Conservation (phyloP, 1,140 invertebrate genomes). For the Papilio glaucus region DNA sequence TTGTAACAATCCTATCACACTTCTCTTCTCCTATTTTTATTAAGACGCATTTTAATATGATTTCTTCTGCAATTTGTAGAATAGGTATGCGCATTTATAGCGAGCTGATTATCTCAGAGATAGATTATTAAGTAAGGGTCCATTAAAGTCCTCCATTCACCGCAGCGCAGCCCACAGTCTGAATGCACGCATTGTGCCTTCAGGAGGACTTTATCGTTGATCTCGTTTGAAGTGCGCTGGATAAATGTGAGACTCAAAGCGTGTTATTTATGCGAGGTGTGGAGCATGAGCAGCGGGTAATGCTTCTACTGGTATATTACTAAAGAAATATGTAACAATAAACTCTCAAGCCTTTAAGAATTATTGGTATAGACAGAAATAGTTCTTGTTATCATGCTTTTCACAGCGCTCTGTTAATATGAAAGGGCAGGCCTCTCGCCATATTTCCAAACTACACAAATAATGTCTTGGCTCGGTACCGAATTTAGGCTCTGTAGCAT, state of each 20-base stretch:
- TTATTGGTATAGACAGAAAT: no score
- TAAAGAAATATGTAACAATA: not conserved
- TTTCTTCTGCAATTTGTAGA: not conserved
- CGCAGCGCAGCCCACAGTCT: constrained; percentile 45
- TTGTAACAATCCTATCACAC: no score
- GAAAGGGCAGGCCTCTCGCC: no score
- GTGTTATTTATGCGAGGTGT: constrained; percentile 8
- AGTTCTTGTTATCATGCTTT: no score
- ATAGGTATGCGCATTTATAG: constrained; percentile 1
- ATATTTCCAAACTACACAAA: no score
- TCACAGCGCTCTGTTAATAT: no score
- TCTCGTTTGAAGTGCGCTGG: constrained; percentile 47
- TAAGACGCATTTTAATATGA: not conserved
- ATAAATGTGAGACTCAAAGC: constrained; percentile 20
- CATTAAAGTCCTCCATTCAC: constrained; percentile 54
- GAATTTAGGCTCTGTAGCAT: no score
- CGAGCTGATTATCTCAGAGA: constrained; percentile 18
- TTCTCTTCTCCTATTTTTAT: no score
- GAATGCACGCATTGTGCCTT: constrained; percentile 59
- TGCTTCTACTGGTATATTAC: not conserved
- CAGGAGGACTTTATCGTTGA: constrained; percentile 58
- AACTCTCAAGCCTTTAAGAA: no score
- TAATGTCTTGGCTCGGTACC: no score
- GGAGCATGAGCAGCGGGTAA: not conserved
- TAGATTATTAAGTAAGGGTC: constrained; percentile 40